A percentile compares a stretch with the other conserved stretches of the same genome.
Evolutionary conservation across 2,888 invertebrate genomes (phyloP).

Genomic region (Malthinus seriepunctatus): DNA sequence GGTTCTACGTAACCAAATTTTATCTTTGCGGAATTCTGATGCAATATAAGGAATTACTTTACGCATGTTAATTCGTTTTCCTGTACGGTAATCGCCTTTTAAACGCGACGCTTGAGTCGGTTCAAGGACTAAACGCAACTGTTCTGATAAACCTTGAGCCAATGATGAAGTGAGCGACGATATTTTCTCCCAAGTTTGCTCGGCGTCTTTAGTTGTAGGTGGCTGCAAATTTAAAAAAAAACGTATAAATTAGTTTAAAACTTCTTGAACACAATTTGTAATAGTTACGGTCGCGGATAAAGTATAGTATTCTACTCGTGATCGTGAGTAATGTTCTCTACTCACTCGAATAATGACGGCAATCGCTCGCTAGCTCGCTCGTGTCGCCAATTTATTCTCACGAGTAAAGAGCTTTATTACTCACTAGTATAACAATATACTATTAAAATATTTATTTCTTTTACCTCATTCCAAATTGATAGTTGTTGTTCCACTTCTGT

Average conservation of each 20-base stretch:
- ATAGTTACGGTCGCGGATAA: too few relatives aligned
- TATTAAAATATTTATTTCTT: not conserved
- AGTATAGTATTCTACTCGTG: too few relatives aligned
- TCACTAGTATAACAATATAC: too few relatives aligned
- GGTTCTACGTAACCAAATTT: conserved; percentile 96
- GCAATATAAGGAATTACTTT: conserved; percentile 98
- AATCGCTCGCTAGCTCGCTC: too few relatives aligned
- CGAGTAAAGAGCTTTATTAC: too few relatives aligned
- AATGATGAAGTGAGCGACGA: conserved; percentile 63
- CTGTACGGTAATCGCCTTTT: conserved; percentile 95
- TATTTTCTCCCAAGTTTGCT: conserved; percentile 64
- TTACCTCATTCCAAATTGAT: conserved; percentile 56
- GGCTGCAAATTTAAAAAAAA: too few relatives aligned
- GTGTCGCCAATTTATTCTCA: too few relatives aligned
- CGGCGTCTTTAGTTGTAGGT: conserved; percentile 55
- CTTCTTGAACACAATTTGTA: too few relatives aligned
- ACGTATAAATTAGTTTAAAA: too few relatives aligned
- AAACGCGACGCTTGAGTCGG: conserved; percentile 91
- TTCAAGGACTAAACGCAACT: conserved; percentile 90
- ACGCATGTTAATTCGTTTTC: conserved; percentile 97
- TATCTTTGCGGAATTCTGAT: conserved; percentile 97
- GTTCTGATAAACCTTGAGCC: conserved; percentile 89
- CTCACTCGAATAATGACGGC: too few relatives aligned
- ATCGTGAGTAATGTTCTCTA: too few relatives aligned
- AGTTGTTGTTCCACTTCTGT: conserved; percentile 58